These are phyloP conservation scores for Nasalis larvatus DNA, from an alignment of 2,113 vertebrate species.

Conservation along the genomic window DNA sequence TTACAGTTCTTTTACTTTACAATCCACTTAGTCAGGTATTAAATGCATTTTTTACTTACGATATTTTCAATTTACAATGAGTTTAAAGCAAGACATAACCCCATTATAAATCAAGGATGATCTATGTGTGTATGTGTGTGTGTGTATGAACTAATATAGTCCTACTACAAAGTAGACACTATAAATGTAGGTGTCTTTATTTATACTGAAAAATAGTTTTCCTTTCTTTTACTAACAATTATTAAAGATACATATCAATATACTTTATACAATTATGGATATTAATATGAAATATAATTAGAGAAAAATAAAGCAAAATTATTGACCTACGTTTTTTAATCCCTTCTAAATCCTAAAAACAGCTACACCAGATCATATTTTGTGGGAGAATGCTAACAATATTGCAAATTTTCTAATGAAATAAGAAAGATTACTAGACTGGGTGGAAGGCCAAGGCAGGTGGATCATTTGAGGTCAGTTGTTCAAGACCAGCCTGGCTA, in stretches of 20 bases:
- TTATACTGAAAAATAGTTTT: conserved; percentile 16
- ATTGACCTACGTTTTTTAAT: not conserved
- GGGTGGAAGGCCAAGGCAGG: too few species aligned
- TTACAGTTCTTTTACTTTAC: not conserved
- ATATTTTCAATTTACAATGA: not conserved
- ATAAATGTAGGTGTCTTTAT: not conserved
- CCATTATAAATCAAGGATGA: not conserved
- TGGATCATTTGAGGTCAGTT: too few species aligned
- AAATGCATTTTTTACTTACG: not conserved
- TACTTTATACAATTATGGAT: conserved; percentile 3
- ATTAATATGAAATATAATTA: conserved; percentile 13
- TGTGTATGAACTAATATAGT: not conserved
- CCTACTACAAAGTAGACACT: not conserved
- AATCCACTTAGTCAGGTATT: not conserved
- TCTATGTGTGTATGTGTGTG: not conserved
- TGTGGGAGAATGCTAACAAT: not conserved
- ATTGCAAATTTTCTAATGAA: conserved; percentile 28
- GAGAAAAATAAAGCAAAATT: not conserved
- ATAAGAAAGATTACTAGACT: not conserved
- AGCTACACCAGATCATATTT: not conserved
- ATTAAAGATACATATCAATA: not conserved
- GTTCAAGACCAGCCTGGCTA: too few species aligned
- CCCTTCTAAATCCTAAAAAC: conserved; percentile 14
- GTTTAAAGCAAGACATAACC: not conserved
- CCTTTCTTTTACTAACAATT: not conserved